Evolutionary conservation across 2,113 vertebrate genomes (phyloP), one percentile per base, ranked within the genome.

Genomic region (Clarias magur): DNA sequence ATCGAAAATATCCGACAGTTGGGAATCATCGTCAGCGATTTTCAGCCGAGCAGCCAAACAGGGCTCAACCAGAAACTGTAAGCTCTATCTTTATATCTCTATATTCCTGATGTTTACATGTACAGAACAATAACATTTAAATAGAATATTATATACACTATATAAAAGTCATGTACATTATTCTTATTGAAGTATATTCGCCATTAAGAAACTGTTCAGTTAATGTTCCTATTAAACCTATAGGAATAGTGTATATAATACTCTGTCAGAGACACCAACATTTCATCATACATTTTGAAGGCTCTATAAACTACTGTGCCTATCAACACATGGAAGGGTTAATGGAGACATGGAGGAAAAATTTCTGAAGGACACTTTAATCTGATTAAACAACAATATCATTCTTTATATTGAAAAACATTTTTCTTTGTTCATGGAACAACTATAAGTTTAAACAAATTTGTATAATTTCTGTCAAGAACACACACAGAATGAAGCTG

Each of bases 11-110:
- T 99, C 90, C 96, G 98, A 54, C 98, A 99, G 92, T 90, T 99
- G 86, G 98, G 98, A 89, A 99, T 99, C 90, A 98, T 99, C 92
- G 98, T 99, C 82, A 99, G 98, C 89, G 98, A 99, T 92, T 99
- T 99, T 92, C 98, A 99, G 92, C 98, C 98, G 12, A 99, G 98
- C 95, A 99, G 98, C 91, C 98, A 99, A 91, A 94, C 97, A 4
- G 98, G 96, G 6, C 97, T 99, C 80, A 99, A 98, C 91, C 98
- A 99, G 90, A 99, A 99, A 88, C 92, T 99, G 98, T 99, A 92
- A 94, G 94, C 92, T 42, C 4, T 38, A 11, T 11, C 25, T n/a
- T 38, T 70, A 48, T 25, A 63, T 80, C 15, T 23, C 10, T 62
- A 0, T 62, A 25, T 60, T 80, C 9, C 9, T 2, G 15, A 80